These are phyloP conservation scores for Auanema freiburgensis DNA, from an alignment of 2,888 invertebrate genomes.

Conservation along the genomic window DNA sequence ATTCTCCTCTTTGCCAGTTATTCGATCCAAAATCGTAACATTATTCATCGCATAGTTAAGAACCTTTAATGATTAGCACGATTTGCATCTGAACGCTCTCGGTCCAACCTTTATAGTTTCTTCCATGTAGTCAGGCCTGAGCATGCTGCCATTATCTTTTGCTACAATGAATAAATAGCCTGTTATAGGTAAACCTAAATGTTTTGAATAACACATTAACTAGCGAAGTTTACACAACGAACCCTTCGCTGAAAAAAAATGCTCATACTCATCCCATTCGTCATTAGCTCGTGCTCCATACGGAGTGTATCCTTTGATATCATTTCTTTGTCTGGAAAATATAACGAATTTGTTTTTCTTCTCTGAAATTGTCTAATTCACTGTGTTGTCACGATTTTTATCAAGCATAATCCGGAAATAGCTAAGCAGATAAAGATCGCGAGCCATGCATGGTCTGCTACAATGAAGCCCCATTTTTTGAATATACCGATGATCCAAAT, in stretches of 20 bases:
- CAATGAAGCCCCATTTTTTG: constrained; percentile 58
- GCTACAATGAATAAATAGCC: constrained; percentile 58
- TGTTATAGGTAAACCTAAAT: constrained; percentile 36
- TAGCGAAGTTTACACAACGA: no score
- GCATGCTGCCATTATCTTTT: constrained; percentile 60
- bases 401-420: constrained; percentile 46
- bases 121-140: constrained; percentile 51
- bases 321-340: constrained; percentile 25
- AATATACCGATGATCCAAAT: constrained; percentile 58
- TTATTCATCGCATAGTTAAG: constrained; percentile 47
- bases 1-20: constrained; percentile 30
- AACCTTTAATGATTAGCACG: constrained; percentile 19
- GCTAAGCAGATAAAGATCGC: constrained; percentile 53
- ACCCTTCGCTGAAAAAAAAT: constrained; percentile 32
- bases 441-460: constrained; percentile 57
- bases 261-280: constrained; percentile 46
- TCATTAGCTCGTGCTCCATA: constrained; percentile 51
- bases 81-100: constrained; percentile 8
- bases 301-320: constrained; percentile 44
- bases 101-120: constrained; percentile 51
- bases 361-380: constrained; percentile 9
- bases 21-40: constrained; percentile 40
- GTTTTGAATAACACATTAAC: neutral
- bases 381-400: constrained; percentile 53
- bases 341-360: neutral